Evolutionary conservation across 2,888 invertebrate genomes (phyloP), one percentile per base, ranked within the genome.

Genomic region (Ceraclea dissimilis): DNA sequence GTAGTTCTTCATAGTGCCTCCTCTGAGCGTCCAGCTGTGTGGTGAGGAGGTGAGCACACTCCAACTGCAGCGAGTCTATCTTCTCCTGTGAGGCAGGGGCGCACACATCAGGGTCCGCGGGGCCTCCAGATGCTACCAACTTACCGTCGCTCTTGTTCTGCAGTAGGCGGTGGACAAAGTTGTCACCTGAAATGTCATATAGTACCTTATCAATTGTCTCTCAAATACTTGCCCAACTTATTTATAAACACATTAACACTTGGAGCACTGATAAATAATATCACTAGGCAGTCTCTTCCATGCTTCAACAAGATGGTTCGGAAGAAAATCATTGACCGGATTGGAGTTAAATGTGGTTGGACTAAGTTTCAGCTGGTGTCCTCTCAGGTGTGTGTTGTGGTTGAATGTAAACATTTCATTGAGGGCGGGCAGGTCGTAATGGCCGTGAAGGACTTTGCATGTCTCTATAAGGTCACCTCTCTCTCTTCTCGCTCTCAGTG

Each of bases 61-160:
- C 98, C 59, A 98, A 78, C 69, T 96, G 95, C 52, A 98, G 87
- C 0, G 94, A 86, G 72, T 97, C 96, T 54, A 96, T 80, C 74
- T 98, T 99, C 65, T 93, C 93, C 54, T 67, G 75, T 22, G 79
- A 77, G 2, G 70, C 74, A 1, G 69, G 68, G 20, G 65, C 70
- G 31, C 60, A 60, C 10, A 50, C 53, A 51, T 65, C 67, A 61
- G 78, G 79, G 48, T 78, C 78, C 20, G 80, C 78, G 1, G 83
- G 84, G 0, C 86, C 85, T 54, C 84, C 84, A 1, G 85, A 79
- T 13, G 90, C 86, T 13, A 99, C 96, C 66, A 97, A 79, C 73
- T 98, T 98, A 19, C 97, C 98, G 75, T 98, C 98, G 13, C 86
- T 84, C 75, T 98, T 96, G 72, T 93, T 97, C 75, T 97, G 97